Conservation (phyloP, 1,140 invertebrate species). For the Ceratina japonica region DNA sequence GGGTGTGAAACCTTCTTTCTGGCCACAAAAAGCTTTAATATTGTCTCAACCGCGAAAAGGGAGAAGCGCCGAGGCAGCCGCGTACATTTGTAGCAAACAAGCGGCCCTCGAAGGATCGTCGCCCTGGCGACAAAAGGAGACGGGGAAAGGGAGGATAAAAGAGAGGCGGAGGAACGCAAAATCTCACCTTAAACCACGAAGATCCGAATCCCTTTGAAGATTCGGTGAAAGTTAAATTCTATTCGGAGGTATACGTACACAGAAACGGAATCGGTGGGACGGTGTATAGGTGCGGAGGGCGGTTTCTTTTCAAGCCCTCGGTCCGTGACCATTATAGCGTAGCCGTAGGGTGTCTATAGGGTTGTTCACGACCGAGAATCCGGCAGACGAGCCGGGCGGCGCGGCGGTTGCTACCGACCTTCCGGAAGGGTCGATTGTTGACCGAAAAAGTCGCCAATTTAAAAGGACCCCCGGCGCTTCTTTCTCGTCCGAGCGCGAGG, state of each 20-base stretch:
- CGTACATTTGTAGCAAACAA: conserved; percentile 61
- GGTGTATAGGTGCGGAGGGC: conserved; percentile 49
- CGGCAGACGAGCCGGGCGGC: conserved; percentile 61
- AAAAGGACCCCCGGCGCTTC: conserved; percentile 78
- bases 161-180: conserved; percentile 39
- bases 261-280: conserved; percentile 30
- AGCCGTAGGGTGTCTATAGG: conserved; percentile 74
- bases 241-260: conserved; percentile 46
- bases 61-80: conserved; percentile 44
- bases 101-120: conserved; percentile 36
- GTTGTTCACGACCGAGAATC: conserved; percentile 67
- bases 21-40: conserved; percentile 36
- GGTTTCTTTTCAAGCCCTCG: conserved; percentile 63
- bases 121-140: not conserved
- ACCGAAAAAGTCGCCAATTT: conserved; percentile 81
- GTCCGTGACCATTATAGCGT: conserved; percentile 77
- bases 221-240: conserved; percentile 58
- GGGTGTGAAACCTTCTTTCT: conserved; percentile 5
- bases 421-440: conserved; percentile 80
- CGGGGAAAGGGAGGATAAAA: not conserved
- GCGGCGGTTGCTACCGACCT: conserved; percentile 68
- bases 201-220: conserved; percentile 56
- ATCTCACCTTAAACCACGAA: conserved; percentile 61
- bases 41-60: conserved; percentile 32
- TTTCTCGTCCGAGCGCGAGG: conserved; percentile 60